These are phyloP conservation scores for Dendrophyllia cribrosa DNA, from an alignment of 64 coral and sea anemone genomes.

Conservation along the genomic window DNA sequence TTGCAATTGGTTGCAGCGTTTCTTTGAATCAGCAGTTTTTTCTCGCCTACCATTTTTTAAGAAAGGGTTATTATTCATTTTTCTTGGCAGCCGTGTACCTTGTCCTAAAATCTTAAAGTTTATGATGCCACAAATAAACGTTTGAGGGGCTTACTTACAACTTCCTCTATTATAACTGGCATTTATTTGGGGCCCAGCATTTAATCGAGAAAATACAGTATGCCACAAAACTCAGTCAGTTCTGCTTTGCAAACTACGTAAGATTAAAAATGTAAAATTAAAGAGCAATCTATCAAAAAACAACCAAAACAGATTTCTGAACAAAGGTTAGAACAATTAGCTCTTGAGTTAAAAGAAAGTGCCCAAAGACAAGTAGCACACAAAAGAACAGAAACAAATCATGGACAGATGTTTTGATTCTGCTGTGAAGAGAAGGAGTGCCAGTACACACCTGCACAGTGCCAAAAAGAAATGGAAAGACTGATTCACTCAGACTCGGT, in stretches of 20 bases:
- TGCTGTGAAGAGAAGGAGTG: conserved; percentile 33
- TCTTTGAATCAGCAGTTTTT: no score
- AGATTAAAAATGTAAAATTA: no score
- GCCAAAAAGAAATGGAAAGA: conserved; percentile 60
- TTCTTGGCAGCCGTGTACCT: no score
- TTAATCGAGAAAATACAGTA: conserved; percentile 6
- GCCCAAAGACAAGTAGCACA: conserved; percentile 10
- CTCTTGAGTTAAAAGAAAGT: conserved; percentile 39
- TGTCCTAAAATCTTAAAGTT: no score
- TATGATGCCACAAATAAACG: no score
- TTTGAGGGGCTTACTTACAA: no score
- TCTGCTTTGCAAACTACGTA: no score
- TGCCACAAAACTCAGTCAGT: not conserved
- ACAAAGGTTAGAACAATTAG: conserved; percentile 10
- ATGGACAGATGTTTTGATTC: conserved; percentile 53
- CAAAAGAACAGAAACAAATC: conserved; percentile 42
- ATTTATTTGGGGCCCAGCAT: not conserved
- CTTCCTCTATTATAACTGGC: no score
- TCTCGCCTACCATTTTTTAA: no score
- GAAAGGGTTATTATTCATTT: no score
- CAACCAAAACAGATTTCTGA: conserved; percentile 19
- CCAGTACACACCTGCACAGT: conserved; percentile 40
- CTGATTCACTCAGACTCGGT: conserved; percentile 27
- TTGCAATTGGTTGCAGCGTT: no score
- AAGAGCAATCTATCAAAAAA: conserved; percentile 5